Base-by-base conservation (phyloP, 2,888 invertebrate species). In the Eudiplozoon nipponicum region DNA sequence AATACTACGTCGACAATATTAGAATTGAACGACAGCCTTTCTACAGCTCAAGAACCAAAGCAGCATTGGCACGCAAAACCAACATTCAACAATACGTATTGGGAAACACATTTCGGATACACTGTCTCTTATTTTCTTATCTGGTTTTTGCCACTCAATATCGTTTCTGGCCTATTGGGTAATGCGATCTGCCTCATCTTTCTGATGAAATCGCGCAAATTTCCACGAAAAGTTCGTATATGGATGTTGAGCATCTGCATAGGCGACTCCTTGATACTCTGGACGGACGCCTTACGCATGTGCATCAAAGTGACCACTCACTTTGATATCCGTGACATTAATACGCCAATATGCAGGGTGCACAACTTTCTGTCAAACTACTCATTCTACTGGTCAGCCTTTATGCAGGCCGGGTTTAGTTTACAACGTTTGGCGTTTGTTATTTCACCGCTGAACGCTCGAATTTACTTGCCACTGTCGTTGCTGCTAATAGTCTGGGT, bases 171-270 rank as follows among this genome's bases (percentile, higher is more conserved):
- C 2, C 19, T 42, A 3, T 20, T 41, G 17, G 41, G 41, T 20
- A 28, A 20, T 9, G 22, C 21, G 2, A 43, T 41, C 21, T 42
- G 41, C 19, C 21, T 42, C 3, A n/a, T 42, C 18, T 41, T 41
- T 19, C 39, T 41, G n/a, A 20, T 41, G 15, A 18, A 43, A 13
- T 41, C 41, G 11, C 23, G 29, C 17, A 17, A 43, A 22, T 41
- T 41, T 40, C 41, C 41, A 2, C 22, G 28, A n/a, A 42, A 20
- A 22, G n/a, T 41, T 2, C 28, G 28, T 13, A 20, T 41, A 11
- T 41, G 41, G 41, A 28, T 41, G 3, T 40, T 43, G n/a, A 41
- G 41, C 28, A 41, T 41, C 21, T 41, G 41, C 19, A 15, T 41
- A 11, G 41, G 43, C 13, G 41, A 41, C 22, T 43, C 43, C 5